Percentiles rank a stretch among this genome's conserved stretches.
These are phyloP conservation scores for Hemistola chrysoprasaria DNA, from an alignment of 2,888 invertebrate species.

Conservation along the genomic window DNA sequence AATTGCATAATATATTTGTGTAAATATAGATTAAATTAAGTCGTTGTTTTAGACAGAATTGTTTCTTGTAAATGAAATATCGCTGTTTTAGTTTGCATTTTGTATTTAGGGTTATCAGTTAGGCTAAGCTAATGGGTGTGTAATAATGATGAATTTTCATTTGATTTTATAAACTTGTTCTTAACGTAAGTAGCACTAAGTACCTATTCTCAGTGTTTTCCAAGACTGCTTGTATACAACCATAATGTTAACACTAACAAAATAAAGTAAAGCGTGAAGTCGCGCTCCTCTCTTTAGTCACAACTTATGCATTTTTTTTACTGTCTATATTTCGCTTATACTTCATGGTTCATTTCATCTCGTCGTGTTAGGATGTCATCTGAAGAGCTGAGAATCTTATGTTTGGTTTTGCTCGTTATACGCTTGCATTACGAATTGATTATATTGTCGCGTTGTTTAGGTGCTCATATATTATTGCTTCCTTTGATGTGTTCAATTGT, in stretches of 20 bases:
- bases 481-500: conserved; percentile 74
- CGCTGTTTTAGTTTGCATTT: conserved; percentile 82
- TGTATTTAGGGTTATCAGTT: conserved; percentile 72
- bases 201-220: conserved; percentile 79
- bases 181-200: conserved; percentile 73
- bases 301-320: conserved; percentile 80
- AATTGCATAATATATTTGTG: conserved; percentile 80
- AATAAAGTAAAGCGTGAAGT: conserved; percentile 52
- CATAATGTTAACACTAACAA: conserved; percentile 72
- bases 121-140: conserved; percentile 61
- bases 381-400: conserved; percentile 21
- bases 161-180: conserved; percentile 76
- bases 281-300: conserved; percentile 73
- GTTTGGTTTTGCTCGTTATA: conserved; percentile 21
- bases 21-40: conserved; percentile 75
- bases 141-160: conserved; percentile 67
- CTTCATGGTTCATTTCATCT: conserved; percentile 54
- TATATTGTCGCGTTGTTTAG: conserved; percentile 31
- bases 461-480: conserved; percentile 63
- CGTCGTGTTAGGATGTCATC: conserved; percentile 59
- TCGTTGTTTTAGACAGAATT: conserved; percentile 75
- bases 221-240: conserved; percentile 81
- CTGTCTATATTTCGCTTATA: conserved; percentile 72
- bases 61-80: conserved; percentile 79
- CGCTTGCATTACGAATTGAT: conserved; percentile 12